Percentiles rank a stretch among this genome's conserved stretches.
Conservation (phyloP, 2,888 invertebrate species). For the Oscheius sp. region DNA sequence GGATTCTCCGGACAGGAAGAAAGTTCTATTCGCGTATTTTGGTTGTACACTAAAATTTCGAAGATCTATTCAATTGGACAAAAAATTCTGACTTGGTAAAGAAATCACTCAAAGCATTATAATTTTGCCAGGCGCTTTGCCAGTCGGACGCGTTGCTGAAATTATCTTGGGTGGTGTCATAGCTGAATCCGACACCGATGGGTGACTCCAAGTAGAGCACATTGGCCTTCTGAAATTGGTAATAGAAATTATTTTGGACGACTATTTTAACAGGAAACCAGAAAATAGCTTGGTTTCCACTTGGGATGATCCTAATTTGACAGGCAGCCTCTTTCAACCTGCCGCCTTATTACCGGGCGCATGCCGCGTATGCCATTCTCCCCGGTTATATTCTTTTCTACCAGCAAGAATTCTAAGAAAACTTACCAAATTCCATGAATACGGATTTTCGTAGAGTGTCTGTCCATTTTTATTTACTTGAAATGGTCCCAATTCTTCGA, state of each 20-base stretch:
- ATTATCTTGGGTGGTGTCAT: conserved; percentile 46
- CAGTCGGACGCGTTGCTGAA: conserved; percentile 60
- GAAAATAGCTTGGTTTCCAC: not conserved
- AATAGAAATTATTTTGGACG: too few species aligned
- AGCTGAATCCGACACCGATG: conserved; percentile 73
- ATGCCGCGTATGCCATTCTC: too few species aligned
- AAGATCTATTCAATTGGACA: not conserved
- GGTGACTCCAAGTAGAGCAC: conserved; percentile 77
- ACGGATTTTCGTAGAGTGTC: conserved; percentile 70
- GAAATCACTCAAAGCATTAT: conserved; percentile 75
- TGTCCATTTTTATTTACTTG: conserved; percentile 67
- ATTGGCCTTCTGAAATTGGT: conserved; percentile 74
- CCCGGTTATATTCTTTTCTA: too few species aligned
- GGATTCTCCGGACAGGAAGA: conserved; percentile 76
- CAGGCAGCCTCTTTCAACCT: not conserved
- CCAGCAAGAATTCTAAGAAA: too few species aligned
- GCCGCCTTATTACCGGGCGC: not conserved
- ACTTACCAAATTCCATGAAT: conserved; percentile 72
- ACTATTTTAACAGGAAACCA: not conserved
- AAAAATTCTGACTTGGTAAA: conserved; percentile 73
- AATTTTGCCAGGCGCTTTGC: conserved; percentile 73
- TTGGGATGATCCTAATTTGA: not conserved
- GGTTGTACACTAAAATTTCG: conserved; percentile 69
- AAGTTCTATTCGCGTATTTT: conserved; percentile 74
- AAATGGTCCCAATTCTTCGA: conserved; percentile 74